phyloP scores from a whole-genome alignment of 2,888 invertebrate species.

The Helicoverpa assulta region DNA sequence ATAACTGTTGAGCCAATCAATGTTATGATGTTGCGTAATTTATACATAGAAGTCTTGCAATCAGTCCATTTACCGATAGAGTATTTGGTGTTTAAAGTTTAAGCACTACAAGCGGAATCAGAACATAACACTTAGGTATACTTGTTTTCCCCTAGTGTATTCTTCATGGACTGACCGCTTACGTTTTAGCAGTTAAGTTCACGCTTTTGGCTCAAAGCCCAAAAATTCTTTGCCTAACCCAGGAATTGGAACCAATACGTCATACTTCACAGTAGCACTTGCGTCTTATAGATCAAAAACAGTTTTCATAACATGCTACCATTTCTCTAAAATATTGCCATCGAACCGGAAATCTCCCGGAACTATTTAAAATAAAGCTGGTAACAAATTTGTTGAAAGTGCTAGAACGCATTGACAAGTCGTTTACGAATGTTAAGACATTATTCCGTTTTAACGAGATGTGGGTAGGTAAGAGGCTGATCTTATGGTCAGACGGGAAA shows the following conservation, averaged over 20 bases:
- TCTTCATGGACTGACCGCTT: no score
- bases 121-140: not conserved
- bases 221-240: not conserved
- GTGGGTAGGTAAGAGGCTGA: constrained; percentile 51
- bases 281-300: constrained; percentile 1
- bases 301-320: not conserved
- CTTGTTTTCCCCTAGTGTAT: not conserved
- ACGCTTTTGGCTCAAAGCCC: not conserved
- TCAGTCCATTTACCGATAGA: not conserved
- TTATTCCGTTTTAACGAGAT: constrained; percentile 56
- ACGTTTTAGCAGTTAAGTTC: not conserved
- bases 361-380: constrained; percentile 29
- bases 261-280: not conserved
- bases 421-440: constrained; percentile 49
- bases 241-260: not conserved
- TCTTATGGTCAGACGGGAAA: constrained; percentile 56
- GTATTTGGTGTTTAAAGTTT: no score
- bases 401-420: constrained; percentile 23
- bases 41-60: constrained; percentile 2
- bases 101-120: not conserved
- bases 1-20: constrained; percentile 42
- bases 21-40: constrained; percentile 11
- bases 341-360: constrained; percentile 32
- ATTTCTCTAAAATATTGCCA: not conserved
- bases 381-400: constrained; percentile 33